A percentile compares a stretch with the other conserved stretches of the same genome.
These are phyloP conservation scores for Chrysogorgia sp. DNA, from an alignment of 92 coral and sea anemone genomes.

Conservation along the genomic window DNA sequence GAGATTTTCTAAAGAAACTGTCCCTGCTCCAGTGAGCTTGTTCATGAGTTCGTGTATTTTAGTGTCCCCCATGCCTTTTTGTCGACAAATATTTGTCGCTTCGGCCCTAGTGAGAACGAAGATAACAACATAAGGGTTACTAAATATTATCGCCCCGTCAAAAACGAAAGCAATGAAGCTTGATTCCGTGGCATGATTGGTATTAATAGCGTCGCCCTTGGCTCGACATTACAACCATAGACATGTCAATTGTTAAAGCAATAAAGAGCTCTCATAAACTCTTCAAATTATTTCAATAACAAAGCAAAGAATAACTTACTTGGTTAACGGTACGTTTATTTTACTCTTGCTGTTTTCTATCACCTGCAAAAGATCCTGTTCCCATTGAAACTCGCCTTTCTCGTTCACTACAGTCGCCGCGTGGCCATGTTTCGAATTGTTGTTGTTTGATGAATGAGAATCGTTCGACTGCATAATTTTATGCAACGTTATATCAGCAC, in stretches of 20 bases:
- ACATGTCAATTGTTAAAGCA: no score
- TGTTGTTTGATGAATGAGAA: neutral
- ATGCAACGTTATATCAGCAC: slow-evolving; percentile 28
- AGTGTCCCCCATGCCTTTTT: slow-evolving; percentile 34
- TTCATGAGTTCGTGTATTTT: slow-evolving; percentile 40
- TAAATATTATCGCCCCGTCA: no score
- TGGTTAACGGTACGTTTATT: slow-evolving; percentile 32
- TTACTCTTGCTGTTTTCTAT: slow-evolving; percentile 35
- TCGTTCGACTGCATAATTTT: slow-evolving; percentile 47
- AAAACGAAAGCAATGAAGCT: no score
- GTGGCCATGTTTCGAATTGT: slow-evolving; percentile 13
- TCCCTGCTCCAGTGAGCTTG: slow-evolving; percentile 22
- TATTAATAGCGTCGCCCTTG: no score
- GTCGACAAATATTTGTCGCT: slow-evolving; percentile 41
- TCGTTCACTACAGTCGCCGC: slow-evolving; percentile 15
- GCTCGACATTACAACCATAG: no score
- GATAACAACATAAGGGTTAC: neutral
- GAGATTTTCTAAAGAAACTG: slow-evolving; percentile 16
- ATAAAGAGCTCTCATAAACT: neutral
- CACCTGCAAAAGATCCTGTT: slow-evolving; percentile 24
- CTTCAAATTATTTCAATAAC: neutral
- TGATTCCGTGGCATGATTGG: no score
- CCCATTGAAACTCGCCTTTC: slow-evolving; percentile 20
- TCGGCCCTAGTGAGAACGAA: slow-evolving; percentile 33
- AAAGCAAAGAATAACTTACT: slow-evolving; percentile 19